Percentiles rank a stretch among this genome's conserved stretches.
phyloP scores from a whole-genome alignment of 2,888 invertebrate species.

The Allygus modestus region DNA sequence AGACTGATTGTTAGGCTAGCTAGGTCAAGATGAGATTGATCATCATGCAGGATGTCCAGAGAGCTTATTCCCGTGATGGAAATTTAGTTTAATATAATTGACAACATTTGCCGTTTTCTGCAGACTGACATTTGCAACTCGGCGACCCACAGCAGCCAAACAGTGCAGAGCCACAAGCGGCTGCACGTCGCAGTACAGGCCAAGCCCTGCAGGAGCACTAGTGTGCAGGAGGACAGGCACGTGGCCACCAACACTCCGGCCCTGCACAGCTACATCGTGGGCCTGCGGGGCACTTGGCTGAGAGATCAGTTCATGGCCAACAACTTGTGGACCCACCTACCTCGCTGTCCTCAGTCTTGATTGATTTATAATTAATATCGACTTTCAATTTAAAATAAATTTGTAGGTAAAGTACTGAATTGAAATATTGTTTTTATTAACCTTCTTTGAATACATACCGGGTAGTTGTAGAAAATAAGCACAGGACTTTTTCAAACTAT shows the following conservation, averaged over 20 bases:
- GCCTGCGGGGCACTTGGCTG: constrained; percentile 45
- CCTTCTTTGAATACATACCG: too few relatives aligned
- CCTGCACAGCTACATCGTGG: constrained; percentile 39
- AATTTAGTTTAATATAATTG: too few relatives aligned
- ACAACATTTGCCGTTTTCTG: too few relatives aligned
- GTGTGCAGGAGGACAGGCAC: not conserved
- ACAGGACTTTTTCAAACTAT: too few relatives aligned
- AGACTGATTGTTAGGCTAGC: too few relatives aligned
- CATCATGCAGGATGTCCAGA: too few relatives aligned
- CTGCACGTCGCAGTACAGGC: constrained; percentile 53
- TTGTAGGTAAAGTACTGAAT: too few relatives aligned
- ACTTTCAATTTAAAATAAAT: not conserved
- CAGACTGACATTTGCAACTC: constrained; percentile 49
- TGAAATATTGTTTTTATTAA: too few relatives aligned
- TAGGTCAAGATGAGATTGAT: too few relatives aligned
- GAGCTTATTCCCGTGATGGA: too few relatives aligned
- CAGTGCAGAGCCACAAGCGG: constrained; percentile 37
- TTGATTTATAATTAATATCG: not conserved
- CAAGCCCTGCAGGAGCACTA: not conserved
- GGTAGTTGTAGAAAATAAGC: too few relatives aligned
- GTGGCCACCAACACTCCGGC: constrained; percentile 21
- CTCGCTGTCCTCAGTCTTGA: constrained; percentile 37
- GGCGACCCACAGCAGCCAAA: constrained; percentile 50
- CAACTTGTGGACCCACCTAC: constrained; percentile 37
- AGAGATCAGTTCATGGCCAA: constrained; percentile 37